Percentiles rank a stretch among this genome's conserved stretches.
phyloP scores from a whole-genome alignment of 2,888 invertebrate species.

The Athrips mouffetella region DNA sequence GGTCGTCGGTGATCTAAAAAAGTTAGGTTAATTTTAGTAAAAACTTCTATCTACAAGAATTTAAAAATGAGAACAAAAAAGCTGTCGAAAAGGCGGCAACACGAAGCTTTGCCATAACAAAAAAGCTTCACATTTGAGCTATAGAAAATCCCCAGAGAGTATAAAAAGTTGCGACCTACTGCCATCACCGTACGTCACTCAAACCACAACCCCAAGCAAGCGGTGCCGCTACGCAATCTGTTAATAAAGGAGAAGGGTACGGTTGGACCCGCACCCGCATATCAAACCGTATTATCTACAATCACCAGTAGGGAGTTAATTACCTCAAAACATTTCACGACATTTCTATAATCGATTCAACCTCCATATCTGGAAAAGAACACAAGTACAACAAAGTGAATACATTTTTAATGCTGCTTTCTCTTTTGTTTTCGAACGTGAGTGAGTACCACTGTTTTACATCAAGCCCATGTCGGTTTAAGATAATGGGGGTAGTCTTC shows the following conservation, averaged over 20 bases:
- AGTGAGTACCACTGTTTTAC: constrained; percentile 73
- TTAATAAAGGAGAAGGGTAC: constrained; percentile 36
- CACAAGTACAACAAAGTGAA: constrained; percentile 79
- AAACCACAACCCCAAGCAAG: constrained; percentile 65
- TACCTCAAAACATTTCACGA: constrained; percentile 78
- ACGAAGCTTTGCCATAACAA: too few species aligned
- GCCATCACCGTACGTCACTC: constrained; percentile 58
- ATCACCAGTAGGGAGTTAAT: constrained; percentile 77
- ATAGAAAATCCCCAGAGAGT: background rate
- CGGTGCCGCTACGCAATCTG: constrained; percentile 57
- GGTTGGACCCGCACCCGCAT: constrained; percentile 32
- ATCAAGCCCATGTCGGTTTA: constrained; percentile 72
- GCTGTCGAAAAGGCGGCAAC: too few species aligned
- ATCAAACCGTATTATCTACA: constrained; percentile 68
- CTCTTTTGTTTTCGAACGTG: constrained; percentile 39
- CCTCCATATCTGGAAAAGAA: constrained; percentile 78
- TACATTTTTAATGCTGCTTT: constrained; percentile 46
- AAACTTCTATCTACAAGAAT: too few species aligned
- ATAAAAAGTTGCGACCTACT: constrained; percentile 2
- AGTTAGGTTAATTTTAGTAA: too few species aligned
- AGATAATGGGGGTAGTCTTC: too few species aligned
- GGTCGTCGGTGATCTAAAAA: too few species aligned
- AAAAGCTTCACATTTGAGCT: background rate
- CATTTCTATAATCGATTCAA: constrained; percentile 76
- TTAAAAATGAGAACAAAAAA: too few species aligned